These are phyloP conservation scores for Lottia scabra DNA, from an alignment of 2,888 invertebrate species.

Conservation along the genomic window DNA sequence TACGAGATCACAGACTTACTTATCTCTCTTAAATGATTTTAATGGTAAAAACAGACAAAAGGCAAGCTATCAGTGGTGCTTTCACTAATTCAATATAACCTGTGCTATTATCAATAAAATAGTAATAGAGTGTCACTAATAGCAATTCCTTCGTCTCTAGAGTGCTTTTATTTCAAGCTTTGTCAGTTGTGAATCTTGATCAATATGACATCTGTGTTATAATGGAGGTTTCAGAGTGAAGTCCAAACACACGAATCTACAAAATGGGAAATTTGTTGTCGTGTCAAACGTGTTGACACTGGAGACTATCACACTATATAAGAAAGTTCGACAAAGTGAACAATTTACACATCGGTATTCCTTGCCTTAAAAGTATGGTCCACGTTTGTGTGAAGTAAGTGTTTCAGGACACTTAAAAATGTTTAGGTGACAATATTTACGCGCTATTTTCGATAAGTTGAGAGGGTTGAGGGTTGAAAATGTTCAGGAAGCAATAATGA, in stretches of 20 bases:
- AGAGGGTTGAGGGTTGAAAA: too few relatives aligned
- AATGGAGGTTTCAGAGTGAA: neutral
- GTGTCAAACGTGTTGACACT: neutral
- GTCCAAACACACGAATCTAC: neutral
- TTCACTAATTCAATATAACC: conserved; percentile 1
- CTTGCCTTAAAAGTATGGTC: too few relatives aligned
- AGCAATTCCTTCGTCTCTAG: neutral
- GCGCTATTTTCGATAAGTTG: too few relatives aligned
- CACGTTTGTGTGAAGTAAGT: too few relatives aligned
- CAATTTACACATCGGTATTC: too few relatives aligned
- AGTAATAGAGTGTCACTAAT: conserved; percentile 1
- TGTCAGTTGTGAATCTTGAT: neutral
- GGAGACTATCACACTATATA: neutral
- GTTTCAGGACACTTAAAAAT: too few relatives aligned
- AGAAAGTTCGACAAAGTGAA: too few relatives aligned
- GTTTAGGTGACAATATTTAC: too few relatives aligned
- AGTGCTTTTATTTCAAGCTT: conserved; percentile 2
- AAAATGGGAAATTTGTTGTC: neutral
- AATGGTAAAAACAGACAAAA: neutral
- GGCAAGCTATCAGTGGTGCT: neutral
- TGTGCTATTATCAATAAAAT: conserved; percentile 4
- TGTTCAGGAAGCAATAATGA: too few relatives aligned
- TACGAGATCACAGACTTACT: too few relatives aligned
- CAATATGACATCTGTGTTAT: conserved; percentile 1
- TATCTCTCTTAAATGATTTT: neutral